phyloP scores from a whole-genome alignment of 2,797 vertebrate species.

The Poeciliopsis gracilis region DNA sequence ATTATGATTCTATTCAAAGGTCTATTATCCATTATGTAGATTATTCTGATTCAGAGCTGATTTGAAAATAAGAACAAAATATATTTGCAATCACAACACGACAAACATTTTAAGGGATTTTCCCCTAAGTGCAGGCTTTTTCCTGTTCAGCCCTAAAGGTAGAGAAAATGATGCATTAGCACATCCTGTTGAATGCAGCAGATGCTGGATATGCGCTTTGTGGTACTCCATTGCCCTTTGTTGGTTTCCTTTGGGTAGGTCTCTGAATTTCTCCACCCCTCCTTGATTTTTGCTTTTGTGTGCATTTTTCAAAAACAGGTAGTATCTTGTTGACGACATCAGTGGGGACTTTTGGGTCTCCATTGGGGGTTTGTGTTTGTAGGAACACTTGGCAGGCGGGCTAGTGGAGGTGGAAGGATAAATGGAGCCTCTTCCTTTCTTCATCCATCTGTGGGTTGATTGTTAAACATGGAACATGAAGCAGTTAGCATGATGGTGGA shows the following conservation, averaged over 20 bases:
- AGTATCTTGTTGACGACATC: constrained; percentile 62
- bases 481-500: not conserved
- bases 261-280: constrained; percentile 37
- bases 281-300: constrained; percentile 29
- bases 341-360: constrained; percentile 60
- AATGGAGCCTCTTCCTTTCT: constrained; percentile 49
- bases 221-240: constrained; percentile 75
- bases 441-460: constrained; percentile 40
- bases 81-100: constrained; percentile 45
- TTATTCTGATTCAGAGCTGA: not conserved
- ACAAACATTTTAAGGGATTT: constrained; percentile 70
- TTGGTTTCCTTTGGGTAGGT: constrained; percentile 74
- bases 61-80: not conserved
- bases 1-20: not conserved
- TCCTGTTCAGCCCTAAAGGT: constrained; percentile 69
- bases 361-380: constrained; percentile 51
- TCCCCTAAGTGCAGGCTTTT: constrained; percentile 65
- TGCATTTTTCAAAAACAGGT: constrained; percentile 71
- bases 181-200: constrained; percentile 73
- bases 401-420: constrained; percentile 48
- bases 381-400: constrained; percentile 63
- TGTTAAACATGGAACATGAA: constrained; percentile 29
- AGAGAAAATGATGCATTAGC: constrained; percentile 61
- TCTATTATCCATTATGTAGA: not conserved
- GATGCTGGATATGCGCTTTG: constrained; percentile 70